phyloP scores from a whole-genome alignment of 2,113 vertebrate species.

The Rhineura floridana region DNA sequence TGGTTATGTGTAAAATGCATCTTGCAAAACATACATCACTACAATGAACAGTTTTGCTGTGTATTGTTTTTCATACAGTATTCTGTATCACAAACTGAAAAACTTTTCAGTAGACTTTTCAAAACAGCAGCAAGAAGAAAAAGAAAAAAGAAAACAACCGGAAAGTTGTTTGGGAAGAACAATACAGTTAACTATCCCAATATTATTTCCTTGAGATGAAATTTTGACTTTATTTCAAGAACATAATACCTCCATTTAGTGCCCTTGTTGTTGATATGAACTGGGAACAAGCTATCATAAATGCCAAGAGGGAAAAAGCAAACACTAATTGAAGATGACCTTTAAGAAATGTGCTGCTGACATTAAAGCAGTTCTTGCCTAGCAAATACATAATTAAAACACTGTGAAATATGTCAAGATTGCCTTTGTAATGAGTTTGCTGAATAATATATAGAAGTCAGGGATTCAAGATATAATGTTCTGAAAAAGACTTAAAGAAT shows the following conservation, averaged over 20 bases:
- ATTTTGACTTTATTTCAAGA: background rate
- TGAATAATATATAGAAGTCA: background rate
- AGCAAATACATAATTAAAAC: slow-evolving; percentile 28
- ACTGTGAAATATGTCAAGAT: background rate
- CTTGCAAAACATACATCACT: background rate
- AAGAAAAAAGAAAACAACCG: background rate
- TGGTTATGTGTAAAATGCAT: background rate
- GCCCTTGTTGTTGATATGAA: background rate
- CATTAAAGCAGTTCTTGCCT: slow-evolving; percentile 38
- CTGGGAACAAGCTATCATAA: slow-evolving; percentile 29
- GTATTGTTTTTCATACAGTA: background rate
- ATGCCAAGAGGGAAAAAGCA: slow-evolving; percentile 33
- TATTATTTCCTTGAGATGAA: background rate
- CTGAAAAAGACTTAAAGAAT: background rate
- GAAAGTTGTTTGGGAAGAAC: background rate
- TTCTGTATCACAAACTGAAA: background rate
- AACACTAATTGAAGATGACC: slow-evolving; percentile 38
- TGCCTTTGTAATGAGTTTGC: background rate
- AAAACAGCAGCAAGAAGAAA: background rate
- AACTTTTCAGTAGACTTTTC: background rate
- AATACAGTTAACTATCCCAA: background rate
- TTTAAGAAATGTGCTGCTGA: slow-evolving; percentile 50
- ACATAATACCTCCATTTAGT: background rate
- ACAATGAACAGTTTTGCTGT: background rate
- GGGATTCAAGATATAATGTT: background rate